These are phyloP conservation scores for Pangasianodon hypophthalmus DNA, from an alignment of 2,113 vertebrate species.

Conservation along the genomic window DNA sequence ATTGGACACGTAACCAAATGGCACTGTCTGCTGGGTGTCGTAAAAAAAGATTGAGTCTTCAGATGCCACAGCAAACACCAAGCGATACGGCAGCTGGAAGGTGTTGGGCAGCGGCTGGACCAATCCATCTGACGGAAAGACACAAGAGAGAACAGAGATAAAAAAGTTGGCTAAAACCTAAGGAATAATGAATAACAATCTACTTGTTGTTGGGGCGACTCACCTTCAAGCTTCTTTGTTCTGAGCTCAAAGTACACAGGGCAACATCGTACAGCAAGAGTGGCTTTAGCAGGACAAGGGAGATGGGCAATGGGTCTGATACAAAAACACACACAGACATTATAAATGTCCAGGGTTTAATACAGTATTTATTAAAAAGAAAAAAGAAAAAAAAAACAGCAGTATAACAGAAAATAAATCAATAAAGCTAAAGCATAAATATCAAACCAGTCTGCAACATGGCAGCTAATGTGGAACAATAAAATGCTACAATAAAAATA, in stretches of 20 bases:
- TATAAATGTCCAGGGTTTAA: background rate
- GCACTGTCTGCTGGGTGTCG: conserved; percentile 90
- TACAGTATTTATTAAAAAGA: background rate
- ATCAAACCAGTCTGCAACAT: background rate
- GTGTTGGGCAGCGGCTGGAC: conserved; percentile 63
- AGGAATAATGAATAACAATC: background rate
- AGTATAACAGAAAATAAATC: background rate
- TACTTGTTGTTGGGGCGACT: background rate
- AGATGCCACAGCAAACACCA: conserved; percentile 95
- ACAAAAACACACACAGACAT: conserved; percentile 33
- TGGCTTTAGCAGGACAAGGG: conserved; percentile 90
- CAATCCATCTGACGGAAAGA: conserved; percentile 68
- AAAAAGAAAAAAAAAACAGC: background rate
- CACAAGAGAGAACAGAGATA: background rate
- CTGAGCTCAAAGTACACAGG: conserved; percentile 90
- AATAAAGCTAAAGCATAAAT: background rate
- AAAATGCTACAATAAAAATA: background rate
- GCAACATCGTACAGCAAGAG: conserved; percentile 95
- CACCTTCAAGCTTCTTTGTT: conserved; percentile 75
- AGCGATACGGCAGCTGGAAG: conserved; percentile 84
- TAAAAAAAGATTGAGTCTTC: conserved; percentile 94
- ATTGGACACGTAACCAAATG: conserved; percentile 92
- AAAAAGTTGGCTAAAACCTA: background rate
- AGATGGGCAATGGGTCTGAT: conserved; percentile 90
- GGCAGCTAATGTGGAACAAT: background rate